These are phyloP conservation scores for Chiridota heheva DNA, from an alignment of 35 echinoderm and acorn worm genomes.

Conservation along the genomic window DNA sequence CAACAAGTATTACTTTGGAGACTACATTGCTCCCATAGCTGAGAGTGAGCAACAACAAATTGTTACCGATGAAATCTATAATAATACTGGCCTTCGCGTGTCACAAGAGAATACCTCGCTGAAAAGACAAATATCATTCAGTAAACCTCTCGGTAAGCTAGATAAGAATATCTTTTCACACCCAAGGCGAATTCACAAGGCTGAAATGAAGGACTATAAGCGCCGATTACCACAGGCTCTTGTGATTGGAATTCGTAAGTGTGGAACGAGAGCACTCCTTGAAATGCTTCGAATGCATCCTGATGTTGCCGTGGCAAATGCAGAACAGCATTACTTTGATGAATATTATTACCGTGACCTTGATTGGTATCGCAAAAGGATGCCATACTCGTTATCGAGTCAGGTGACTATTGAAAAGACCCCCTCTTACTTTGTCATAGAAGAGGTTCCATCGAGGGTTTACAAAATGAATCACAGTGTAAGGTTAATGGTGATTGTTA, in stretches of 20 bases:
- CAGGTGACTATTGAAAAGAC: conserved; percentile 96
- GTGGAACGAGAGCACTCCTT: conserved; percentile 90
- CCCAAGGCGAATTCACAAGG: conserved; percentile 22
- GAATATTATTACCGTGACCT: conserved; percentile 73
- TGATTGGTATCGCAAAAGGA: conserved; percentile 79
- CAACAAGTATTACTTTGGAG: conserved; percentile 47
- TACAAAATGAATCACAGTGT: conserved; percentile 67
- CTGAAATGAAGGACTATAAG: conserved; percentile 20
- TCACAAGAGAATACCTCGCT: conserved; percentile 8
- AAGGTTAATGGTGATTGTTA: conserved; percentile 78
- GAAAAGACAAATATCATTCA: conserved; percentile 18
- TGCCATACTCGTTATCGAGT: conserved; percentile 76
- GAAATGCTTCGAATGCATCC: conserved; percentile 91
- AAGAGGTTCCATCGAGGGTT: conserved; percentile 65
- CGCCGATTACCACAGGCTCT: conserved; percentile 79
- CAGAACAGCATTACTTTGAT: conserved; percentile 94
- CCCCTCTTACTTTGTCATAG: conserved; percentile 83
- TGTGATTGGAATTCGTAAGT: conserved; percentile 92
- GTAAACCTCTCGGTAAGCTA: neutral
- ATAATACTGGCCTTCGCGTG: conserved; percentile 11
- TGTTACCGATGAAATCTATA: neutral
- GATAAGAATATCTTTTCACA: conserved; percentile 27
- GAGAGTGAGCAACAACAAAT: too few relatives aligned
- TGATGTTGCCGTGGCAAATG: conserved; percentile 61
- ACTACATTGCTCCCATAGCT: too few relatives aligned